These are phyloP conservation scores for Glareola pratincola DNA, from an alignment of 2,113 vertebrate genomes.

Conservation along the genomic window DNA sequence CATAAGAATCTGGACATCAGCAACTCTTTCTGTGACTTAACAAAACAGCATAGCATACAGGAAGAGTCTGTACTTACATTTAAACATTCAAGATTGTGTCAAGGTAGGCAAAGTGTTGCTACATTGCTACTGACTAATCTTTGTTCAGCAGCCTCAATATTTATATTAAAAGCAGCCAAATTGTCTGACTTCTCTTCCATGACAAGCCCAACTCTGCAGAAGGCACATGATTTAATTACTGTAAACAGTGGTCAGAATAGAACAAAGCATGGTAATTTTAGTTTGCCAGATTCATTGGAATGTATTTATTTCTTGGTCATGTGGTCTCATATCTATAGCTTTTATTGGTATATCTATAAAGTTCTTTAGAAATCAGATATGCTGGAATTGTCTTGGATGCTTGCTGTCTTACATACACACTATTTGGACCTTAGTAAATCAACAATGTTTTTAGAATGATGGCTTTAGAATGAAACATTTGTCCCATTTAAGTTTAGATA, in stretches of 20 bases:
- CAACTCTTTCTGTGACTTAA: background rate
- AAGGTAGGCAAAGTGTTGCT: background rate
- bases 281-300: background rate
- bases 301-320: background rate
- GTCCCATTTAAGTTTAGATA: background rate
- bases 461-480: rapidly evolving
- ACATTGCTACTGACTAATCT: background rate
- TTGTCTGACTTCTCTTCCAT: background rate
- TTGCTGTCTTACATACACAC: background rate
- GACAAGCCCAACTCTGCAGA: background rate
- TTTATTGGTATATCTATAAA: background rate
- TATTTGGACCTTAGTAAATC: background rate
- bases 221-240: background rate
- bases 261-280: background rate
- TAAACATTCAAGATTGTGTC: background rate
- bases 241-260: background rate
- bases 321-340: background rate
- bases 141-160: background rate
- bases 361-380: background rate
- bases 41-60: background rate
- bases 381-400: background rate
- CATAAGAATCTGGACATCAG: background rate
- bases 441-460: background rate
- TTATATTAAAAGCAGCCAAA: background rate
- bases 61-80: background rate